phyloP scores from a whole-genome alignment of 1,140 invertebrate genomes.

The Trachymyrmex cornetzi region DNA sequence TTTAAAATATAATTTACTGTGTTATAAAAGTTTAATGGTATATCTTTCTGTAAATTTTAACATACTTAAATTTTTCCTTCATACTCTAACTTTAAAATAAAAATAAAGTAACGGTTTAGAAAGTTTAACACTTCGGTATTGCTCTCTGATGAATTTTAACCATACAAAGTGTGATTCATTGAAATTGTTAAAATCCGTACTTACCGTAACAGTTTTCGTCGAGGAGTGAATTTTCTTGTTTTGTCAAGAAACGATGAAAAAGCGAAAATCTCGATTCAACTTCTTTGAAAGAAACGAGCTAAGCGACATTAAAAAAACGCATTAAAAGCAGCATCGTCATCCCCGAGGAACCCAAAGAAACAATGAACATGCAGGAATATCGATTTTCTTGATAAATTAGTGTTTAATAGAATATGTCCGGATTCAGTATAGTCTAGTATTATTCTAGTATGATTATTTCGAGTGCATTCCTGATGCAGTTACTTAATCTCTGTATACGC shows the following conservation, averaged over 20 bases:
- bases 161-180: not conserved
- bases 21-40: constrained; percentile 22
- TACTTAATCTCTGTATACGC: not conserved
- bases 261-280: not conserved
- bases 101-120: not conserved
- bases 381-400: constrained; percentile 84
- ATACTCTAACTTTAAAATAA: not conserved
- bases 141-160: not conserved
- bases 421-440: constrained; percentile 82
- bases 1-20: not conserved
- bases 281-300: not conserved
- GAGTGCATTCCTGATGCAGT: not conserved
- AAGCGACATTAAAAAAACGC: constrained; percentile 2
- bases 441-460: constrained; percentile 56
- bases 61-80: not conserved
- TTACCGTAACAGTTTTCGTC: constrained; percentile 42
- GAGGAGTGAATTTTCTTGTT: not conserved
- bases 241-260: not conserved
- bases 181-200: constrained; percentile 49
- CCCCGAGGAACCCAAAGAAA: not conserved
- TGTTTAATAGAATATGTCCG: constrained; percentile 85
- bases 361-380: constrained; percentile 53
- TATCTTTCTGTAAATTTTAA: not conserved
- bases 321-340: not conserved
- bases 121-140: not conserved